Evolutionary conservation across 2,797 vertebrate species (phyloP).

Genomic region (Podarcis lilfordi): DNA sequence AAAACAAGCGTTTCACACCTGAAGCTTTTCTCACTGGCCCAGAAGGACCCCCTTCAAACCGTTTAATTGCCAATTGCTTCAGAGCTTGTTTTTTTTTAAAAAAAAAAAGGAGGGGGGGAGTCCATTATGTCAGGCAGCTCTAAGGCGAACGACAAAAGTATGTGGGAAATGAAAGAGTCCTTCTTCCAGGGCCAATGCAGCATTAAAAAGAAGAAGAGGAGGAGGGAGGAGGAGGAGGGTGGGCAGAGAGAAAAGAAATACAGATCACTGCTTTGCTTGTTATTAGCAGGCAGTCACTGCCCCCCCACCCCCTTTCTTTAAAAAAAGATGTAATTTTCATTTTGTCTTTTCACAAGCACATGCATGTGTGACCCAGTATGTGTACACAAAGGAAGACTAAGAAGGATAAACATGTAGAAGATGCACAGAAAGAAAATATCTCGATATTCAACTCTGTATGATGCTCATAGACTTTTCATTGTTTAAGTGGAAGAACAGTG

Average conservation of each 20-base stretch:
- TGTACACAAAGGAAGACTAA: neutral
- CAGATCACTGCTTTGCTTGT: constrained; percentile 86
- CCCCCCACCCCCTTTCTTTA: constrained; percentile 30
- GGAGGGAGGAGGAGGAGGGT: too few species aligned
- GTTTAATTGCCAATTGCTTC: constrained; percentile 99
- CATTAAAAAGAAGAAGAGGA: constrained; percentile 69
- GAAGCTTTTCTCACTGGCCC: constrained; percentile 96
- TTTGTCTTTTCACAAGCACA: constrained; percentile 43
- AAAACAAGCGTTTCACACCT: constrained; percentile 99
- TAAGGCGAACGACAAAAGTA: constrained; percentile 88
- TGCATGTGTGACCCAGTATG: neutral
- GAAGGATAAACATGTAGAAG: neutral
- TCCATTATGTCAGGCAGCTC: constrained; percentile 91
- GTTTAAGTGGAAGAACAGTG: neutral
- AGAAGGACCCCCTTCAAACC: constrained; percentile 97
- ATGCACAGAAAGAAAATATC: constrained; percentile 21
- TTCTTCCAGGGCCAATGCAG: constrained; percentile 87
- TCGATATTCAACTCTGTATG: neutral
- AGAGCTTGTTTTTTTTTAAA: constrained; percentile 83
- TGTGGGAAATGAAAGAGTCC: constrained; percentile 93
- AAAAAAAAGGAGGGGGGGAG: constrained; percentile 57
- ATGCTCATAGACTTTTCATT: neutral
- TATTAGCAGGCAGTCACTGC: constrained; percentile 81
- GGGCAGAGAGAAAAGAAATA: constrained; percentile 36
- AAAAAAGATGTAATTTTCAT: constrained; percentile 62